A percentile compares a stretch with the other conserved stretches of the same genome.
Evolutionary conservation across 2,797 vertebrate genomes (phyloP).

Genomic region (Cryptoblepharus egeriae): DNA sequence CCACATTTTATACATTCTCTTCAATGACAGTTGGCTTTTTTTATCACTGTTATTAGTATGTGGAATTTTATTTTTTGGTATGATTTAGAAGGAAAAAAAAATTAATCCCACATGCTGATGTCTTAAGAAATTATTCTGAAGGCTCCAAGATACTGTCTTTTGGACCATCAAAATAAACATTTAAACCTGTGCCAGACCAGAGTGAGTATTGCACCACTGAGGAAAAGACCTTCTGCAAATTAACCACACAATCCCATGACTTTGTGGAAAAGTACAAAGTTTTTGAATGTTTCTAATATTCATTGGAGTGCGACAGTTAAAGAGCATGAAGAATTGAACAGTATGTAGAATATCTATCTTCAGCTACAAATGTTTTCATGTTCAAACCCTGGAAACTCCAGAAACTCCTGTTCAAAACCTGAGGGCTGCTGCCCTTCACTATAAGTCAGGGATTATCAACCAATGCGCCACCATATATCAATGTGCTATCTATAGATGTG

Average conservation of each 20-base stretch:
- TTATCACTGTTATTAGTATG: conserved; percentile 11
- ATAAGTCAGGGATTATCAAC: no score
- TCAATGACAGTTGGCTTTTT: not conserved
- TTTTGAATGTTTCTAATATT: not conserved
- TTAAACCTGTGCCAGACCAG: conserved; percentile 68
- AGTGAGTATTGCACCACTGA: conserved; percentile 44
- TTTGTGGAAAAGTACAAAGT: conserved; percentile 33
- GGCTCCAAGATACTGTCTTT: conserved; percentile 55
- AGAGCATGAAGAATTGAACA: no score
- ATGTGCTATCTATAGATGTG: no score
- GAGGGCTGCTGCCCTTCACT: no score
- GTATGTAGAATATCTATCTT: no score
- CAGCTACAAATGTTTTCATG: no score
- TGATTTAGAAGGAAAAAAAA: conserved; percentile 26
- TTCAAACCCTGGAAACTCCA: no score
- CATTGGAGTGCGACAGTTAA: no score
- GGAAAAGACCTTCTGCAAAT: conserved; percentile 41
- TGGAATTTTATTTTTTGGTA: conserved; percentile 47
- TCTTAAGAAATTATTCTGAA: conserved; percentile 56
- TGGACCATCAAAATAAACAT: conserved; percentile 36
- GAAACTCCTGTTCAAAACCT: no score
- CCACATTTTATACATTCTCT: not conserved
- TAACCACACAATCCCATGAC: conserved; percentile 18
- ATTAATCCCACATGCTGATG: conserved; percentile 43
- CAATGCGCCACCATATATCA: no score